Conservation (phyloP, 2,888 invertebrate species). For the Dione vanillae region DNA sequence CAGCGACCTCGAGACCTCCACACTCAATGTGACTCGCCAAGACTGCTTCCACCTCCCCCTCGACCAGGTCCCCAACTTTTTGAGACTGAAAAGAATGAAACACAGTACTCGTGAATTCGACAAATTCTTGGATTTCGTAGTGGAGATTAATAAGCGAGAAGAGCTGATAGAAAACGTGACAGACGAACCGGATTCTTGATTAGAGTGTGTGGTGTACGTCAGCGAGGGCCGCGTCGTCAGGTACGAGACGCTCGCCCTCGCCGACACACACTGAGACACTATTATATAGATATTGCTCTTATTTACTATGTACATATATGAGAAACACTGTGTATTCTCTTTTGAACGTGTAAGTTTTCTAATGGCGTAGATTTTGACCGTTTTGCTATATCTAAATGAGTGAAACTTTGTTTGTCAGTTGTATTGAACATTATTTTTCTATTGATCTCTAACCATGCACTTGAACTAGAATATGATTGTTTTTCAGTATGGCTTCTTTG, state of each 20-base stretch:
- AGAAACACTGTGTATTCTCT: too few species aligned
- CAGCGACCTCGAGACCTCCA: conserved; percentile 72
- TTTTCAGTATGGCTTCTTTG: neutral
- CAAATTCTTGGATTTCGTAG: conserved; percentile 59
- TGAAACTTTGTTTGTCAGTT: too few species aligned
- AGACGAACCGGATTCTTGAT: conserved; percentile 49
- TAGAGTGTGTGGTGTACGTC: conserved; percentile 48
- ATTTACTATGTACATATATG: too few species aligned
- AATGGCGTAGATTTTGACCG: neutral
- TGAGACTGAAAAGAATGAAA: conserved; percentile 64
- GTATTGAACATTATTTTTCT: too few species aligned
- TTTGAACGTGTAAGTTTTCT: too few species aligned
- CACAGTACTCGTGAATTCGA: conserved; percentile 67
- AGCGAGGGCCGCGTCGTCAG: conserved; percentile 49
- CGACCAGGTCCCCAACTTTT: conserved; percentile 73
- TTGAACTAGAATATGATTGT: neutral
- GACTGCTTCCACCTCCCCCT: conserved; percentile 75
- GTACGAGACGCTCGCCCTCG: conserved; percentile 42
- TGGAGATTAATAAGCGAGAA: conserved; percentile 48
- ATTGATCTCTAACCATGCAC: neutral
- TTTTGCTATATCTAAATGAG: too few species aligned
- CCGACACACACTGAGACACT: conserved; percentile 37
- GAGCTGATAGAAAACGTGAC: conserved; percentile 11
- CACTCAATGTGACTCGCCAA: conserved; percentile 64
- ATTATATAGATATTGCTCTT: conserved; percentile 36